phyloP scores from a whole-genome alignment of 2,888 invertebrate species.

The Aspidiotus rigidus region DNA sequence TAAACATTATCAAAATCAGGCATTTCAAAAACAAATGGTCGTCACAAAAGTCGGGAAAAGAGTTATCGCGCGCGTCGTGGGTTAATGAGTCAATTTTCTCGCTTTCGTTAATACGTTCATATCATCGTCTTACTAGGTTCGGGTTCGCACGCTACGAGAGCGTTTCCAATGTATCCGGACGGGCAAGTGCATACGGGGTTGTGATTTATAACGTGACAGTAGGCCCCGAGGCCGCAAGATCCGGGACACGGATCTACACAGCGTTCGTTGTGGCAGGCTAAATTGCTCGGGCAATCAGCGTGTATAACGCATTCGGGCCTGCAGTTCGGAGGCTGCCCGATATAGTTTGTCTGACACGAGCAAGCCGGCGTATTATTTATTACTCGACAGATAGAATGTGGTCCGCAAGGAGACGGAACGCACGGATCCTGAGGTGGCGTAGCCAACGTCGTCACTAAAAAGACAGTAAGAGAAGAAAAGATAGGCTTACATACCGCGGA shows the following conservation, averaged over 20 bases:
- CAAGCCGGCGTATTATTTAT: slow-evolving; percentile 58
- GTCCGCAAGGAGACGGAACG: slow-evolving; percentile 66
- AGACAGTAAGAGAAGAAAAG: slow-evolving; percentile 36
- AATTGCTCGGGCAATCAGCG: slow-evolving; percentile 41
- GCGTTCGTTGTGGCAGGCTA: slow-evolving; percentile 42
- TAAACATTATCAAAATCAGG: slow-evolving; percentile 23
- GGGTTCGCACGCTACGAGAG: slow-evolving; percentile 58
- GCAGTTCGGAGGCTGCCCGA: slow-evolving; percentile 66
- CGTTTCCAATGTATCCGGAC: slow-evolving; percentile 64
- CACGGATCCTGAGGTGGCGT: slow-evolving; percentile 45
- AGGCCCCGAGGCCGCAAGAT: slow-evolving; percentile 42
- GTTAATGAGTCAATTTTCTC: no score
- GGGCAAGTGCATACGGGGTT: slow-evolving; percentile 55
- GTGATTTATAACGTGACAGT: slow-evolving; percentile 56
- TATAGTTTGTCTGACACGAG: slow-evolving; percentile 58
- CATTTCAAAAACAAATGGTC: no score
- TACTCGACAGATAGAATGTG: slow-evolving; percentile 62
- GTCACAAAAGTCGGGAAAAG: no score
- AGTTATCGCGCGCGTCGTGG: no score
- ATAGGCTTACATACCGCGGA: slow-evolving; percentile 24
- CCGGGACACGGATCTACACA: slow-evolving; percentile 42
- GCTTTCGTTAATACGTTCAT: no score
- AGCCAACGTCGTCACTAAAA: slow-evolving; percentile 34
- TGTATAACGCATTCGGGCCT: slow-evolving; percentile 57
- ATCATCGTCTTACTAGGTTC: slow-evolving; percentile 44